Percentiles rank a stretch among this genome's conserved stretches.
Evolutionary conservation across 2,113 vertebrate genomes (phyloP).

Genomic region (Grammomys dolichurus): DNA sequence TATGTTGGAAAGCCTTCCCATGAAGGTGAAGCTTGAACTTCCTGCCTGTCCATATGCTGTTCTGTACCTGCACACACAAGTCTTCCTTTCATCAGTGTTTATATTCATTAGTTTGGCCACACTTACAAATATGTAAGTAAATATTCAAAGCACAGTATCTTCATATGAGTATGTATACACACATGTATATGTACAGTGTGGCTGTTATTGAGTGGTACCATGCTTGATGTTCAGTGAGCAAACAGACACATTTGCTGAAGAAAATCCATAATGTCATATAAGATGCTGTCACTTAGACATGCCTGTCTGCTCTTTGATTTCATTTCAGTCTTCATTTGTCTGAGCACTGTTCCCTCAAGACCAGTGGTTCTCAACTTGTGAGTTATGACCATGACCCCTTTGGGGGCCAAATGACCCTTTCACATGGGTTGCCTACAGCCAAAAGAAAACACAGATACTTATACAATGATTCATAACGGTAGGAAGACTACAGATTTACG

Average conservation of each 20-base stretch:
- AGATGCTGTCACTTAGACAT: not conserved
- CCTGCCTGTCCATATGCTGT: not conserved
- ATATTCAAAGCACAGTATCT: not conserved
- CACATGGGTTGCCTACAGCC: not conserved
- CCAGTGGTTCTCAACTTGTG: not conserved
- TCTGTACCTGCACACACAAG: not conserved
- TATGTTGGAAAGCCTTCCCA: not conserved
- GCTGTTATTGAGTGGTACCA: not conserved
- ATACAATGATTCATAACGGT: not conserved
- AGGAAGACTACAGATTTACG: not conserved
- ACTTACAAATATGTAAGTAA: not conserved
- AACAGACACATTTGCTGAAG: not conserved
- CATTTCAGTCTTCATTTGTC: slow-evolving; percentile 57
- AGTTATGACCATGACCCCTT: not conserved
- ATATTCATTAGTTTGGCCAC: not conserved
- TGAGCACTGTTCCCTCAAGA: slow-evolving; percentile 22
- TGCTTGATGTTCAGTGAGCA: not conserved
- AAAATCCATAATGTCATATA: not conserved
- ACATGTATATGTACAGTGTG: not conserved
- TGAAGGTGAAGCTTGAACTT: not conserved
- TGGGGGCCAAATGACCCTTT: not conserved
- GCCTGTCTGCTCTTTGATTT: slow-evolving; percentile 24
- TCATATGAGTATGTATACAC: not conserved
- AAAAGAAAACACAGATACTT: not conserved
- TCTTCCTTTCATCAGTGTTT: not conserved